Base-by-base conservation (phyloP, 2,888 invertebrate species). In the Schrankia costaestrigalis region DNA sequence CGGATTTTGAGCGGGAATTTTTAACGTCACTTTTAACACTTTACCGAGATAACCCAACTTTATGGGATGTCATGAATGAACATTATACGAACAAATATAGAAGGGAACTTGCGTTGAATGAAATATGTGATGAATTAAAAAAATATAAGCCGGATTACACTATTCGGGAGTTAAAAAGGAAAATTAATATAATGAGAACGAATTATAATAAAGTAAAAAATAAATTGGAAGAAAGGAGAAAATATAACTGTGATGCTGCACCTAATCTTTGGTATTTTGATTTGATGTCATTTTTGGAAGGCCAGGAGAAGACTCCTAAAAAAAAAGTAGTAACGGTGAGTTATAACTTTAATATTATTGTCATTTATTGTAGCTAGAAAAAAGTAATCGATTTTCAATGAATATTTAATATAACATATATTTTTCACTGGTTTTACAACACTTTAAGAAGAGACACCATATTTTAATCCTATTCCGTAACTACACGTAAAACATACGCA, bases 1-100 rank as follows among this genome's bases (percentile, higher is more conserved):
- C n/a, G n/a, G n/a, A n/a, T n/a, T n/a, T n/a, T n/a, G n/a, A n/a
- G 11, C 35, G 35, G 3, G 40, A 40, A 13, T 40, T 40, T 12
- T 28, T 35, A 13, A 11, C 12, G 1, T 17, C 17, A 3, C 11
- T 40, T 1, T 31, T 40, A 7, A 8, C 25, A 6, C 13, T 32
- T 7, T 40, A 40, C 6, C 27, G 19, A 9, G 32, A 40, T 1
- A 28, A 29, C 1, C 31, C 35, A 3, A n/a, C 29, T 6, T 14
- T 40, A 6, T 40, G 40, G 40, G 9, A 40, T 4, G 11, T 8
- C 3, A 21, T 6, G 12, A 17, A 35, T 10, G 9, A 23, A 11
- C 8, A 35, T 25, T 40, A 40, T 31, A 31, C 27, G 2, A 24
- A 40, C 22, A 40, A 40, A 29, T 28, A 13, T 8, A 25, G 8